phyloP scores from a whole-genome alignment of 64 coral and sea anemone species.

The Anthopleura sola region DNA sequence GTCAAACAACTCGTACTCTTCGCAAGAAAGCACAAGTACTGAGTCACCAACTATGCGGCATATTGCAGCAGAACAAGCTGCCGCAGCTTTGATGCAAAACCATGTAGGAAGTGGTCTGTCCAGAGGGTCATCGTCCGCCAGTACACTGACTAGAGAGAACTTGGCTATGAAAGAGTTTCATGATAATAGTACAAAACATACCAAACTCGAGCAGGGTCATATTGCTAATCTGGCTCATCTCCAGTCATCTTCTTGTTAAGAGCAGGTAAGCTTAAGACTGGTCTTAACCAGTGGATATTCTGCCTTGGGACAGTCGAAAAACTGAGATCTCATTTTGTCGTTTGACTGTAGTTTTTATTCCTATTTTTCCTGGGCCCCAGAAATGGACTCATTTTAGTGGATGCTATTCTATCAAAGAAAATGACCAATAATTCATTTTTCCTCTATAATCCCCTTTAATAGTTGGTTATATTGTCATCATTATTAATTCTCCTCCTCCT shows the following conservation, averaged over 20 bases:
- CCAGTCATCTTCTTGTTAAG: slow-evolving; percentile 69
- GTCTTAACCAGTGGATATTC: neutral
- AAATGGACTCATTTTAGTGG: no score
- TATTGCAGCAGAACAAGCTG: slow-evolving; percentile 68
- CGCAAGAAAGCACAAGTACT: slow-evolving; percentile 65
- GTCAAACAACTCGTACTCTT: slow-evolving; percentile 67
- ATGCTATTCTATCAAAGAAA: no score
- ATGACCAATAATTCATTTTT: no score
- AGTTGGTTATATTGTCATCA: no score
- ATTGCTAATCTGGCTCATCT: slow-evolving; percentile 63
- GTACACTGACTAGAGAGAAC: slow-evolving; percentile 9
- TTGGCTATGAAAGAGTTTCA: slow-evolving; percentile 57
- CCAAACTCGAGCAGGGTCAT: slow-evolving; percentile 24
- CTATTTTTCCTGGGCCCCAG: no score
- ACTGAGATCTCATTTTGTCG: no score
- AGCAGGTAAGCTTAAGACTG: neutral
- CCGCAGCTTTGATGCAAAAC: slow-evolving; percentile 63
- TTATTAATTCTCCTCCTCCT: no score
- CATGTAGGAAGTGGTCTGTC: slow-evolving; percentile 17
- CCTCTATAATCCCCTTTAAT: no score
- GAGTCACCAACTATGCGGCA: slow-evolving; percentile 49
- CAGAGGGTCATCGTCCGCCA: neutral
- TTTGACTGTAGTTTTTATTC: no score
- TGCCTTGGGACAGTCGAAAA: neutral
- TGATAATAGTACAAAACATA: neutral